These are phyloP conservation scores for Petrocephalus microphthalmus DNA, from an alignment of 2,113 vertebrate species.

Conservation along the genomic window DNA sequence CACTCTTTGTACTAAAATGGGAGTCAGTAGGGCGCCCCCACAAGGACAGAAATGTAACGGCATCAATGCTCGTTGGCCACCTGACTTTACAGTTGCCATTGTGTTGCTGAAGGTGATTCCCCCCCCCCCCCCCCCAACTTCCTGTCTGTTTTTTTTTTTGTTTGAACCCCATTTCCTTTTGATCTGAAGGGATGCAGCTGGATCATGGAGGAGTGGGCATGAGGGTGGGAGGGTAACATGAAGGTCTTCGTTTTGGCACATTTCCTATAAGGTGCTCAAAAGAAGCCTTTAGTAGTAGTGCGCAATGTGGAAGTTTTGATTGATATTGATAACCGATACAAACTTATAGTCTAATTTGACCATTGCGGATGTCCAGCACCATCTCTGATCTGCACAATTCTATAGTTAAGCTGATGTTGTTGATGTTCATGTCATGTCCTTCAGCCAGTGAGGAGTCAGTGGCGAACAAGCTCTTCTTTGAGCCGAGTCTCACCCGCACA, in stretches of 20 bases:
- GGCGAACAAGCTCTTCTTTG: not conserved
- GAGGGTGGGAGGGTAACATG: not conserved
- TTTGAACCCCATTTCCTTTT: not conserved
- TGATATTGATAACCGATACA: not conserved
- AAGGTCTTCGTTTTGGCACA: not conserved
- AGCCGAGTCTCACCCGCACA: not conserved
- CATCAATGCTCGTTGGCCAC: not conserved
- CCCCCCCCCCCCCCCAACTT: not conserved
- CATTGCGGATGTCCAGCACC: too few relatives aligned
- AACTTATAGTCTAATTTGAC: too few relatives aligned
- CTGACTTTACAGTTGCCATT: not conserved
- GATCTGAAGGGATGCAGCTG: not conserved
- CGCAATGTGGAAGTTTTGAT: not conserved
- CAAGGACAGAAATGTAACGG: not conserved
- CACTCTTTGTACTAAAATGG: not conserved
- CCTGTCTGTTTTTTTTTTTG: not conserved
- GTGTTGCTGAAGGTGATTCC: not conserved
- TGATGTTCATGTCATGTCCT: not conserved
- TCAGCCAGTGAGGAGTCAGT: not conserved
- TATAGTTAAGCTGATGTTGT: not conserved
- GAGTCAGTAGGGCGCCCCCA: not conserved
- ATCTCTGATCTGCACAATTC: not conserved
- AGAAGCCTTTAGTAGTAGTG: too few relatives aligned
- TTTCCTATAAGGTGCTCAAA: too few relatives aligned
- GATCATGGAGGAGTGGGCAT: not conserved